Base-by-base conservation (phyloP, 92 coral and sea anemone species). In the Montipora capitata region DNA sequence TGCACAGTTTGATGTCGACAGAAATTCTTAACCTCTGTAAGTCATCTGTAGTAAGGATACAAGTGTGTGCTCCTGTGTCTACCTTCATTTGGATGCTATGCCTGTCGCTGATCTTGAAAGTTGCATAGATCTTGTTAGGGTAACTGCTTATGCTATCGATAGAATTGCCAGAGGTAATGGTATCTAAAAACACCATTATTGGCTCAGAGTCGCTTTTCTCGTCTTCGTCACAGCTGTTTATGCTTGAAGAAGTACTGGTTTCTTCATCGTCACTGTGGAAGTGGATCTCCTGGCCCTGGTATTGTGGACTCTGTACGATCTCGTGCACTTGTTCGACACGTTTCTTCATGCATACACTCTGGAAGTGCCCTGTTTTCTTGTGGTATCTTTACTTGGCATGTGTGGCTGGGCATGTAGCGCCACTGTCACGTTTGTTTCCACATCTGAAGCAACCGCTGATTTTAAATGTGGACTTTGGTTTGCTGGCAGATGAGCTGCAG, bases 1-100 rank as follows among this genome's bases (percentile, higher is more conserved):
- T 52, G 18, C 88, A 82, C 12, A 74, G 88, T 38, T 89, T 82
- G 73, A 82, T 89, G 38, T 89, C 57, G 15, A 89, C 84, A 39
- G 78, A 86, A 40, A 86, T 68, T 67, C 82, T 54, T 49, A 68
- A 69, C 84, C 57, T 38, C 82, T 86, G 91, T 5, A 85, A 57
- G 41, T 81, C 91, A 39, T 91, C 91, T 41, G 85, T 91, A 57
- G 94, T 85, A 40, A 86, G 57, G 16, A 91, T 42, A 15, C 83
- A 61, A 15, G 88, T 86, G 88, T 91, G 91, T 74, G 88, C 90
- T 18, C 93, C 93, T 10, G 91, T 78, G 79, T 82, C 92, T 27
- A 87, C 76, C 68, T 87, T 91, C 75, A 91, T 78, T 70, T 45
- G 76, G 15, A 87, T 39, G 40, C 35, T 78, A 61, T 52, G 76